Evolutionary conservation across 2,113 vertebrate species (phyloP), one percentile per base, ranked within the genome.

Genomic region (Lamprologus callipterus): DNA sequence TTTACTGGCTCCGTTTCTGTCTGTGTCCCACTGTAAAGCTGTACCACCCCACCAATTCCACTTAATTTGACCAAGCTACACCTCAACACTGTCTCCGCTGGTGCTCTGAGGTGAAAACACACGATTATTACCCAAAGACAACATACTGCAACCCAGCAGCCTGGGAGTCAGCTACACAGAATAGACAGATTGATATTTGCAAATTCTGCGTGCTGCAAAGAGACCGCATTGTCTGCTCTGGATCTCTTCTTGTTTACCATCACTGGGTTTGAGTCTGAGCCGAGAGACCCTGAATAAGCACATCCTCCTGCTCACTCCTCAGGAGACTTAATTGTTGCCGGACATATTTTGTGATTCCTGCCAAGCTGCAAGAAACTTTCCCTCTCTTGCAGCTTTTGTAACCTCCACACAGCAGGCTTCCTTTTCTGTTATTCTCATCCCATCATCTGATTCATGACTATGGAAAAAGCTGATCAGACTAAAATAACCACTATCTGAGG

Each of bases 361-460:
- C 89, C 85, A 90, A 92, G 85, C 91, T 86, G 85, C 84, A 79
- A 80, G 78, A 88, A 90, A 88, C 73, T 81, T 88, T 87, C 49
- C 82, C 80, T 82, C 51, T 88, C 31, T 81, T 81, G 68, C 84
- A 88, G 57, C 65, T 87, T 88, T 87, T 80, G 80, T 19, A 84
- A 79, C 81, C 42, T 23, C 55, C 28, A 45, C 90, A 54, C 84
- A 87, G 90, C 90, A 80, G 58, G 78, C 65, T 68, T 85, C 86
- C 92, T 75, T 19, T 68, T 79, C 91, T 89, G 57, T 84, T 88
- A 65, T 85, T 86, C 86, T 93, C 85, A 53, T 63, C 85, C 58
- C 65, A 70, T 90, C 86, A 84, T 88, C 87, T 93, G 86, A 92
- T 93, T 95, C 93, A 95, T 88, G 91, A 91, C 91, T 83, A 86